Base-by-base conservation (phyloP, 2,113 vertebrate genomes). In the Silurus asotus region DNA sequence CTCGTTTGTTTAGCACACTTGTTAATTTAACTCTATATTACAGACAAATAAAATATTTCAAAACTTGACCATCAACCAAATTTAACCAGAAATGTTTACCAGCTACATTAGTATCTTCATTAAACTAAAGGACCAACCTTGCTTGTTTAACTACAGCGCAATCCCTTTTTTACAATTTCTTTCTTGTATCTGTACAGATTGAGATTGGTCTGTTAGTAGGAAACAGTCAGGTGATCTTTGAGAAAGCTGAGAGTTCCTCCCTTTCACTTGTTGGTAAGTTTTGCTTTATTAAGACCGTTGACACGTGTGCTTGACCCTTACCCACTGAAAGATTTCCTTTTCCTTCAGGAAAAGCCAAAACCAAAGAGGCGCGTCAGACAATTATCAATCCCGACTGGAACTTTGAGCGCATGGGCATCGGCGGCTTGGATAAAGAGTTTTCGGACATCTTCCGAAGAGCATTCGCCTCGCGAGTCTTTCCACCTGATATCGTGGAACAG, bases 311-410 rank as follows among this genome's bases (percentile, higher is more conserved):
- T 45, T 45, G 17, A 61, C 45, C 45, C 8, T 79, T 28, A 17
- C 23, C 23, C 37, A 13, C 23, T 70, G n/a, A 76, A 72, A 53
- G 48, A n/a, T 78, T 48, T 58, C 69, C 64, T 15, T 1, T 17
- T 86, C 17, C 45, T 78, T 65, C 83, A 99, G 98, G 98, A 5
- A 99, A 99, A 91, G 96, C 98, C 82, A 99, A 99, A 94, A 99
- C 98, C 89, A 99, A 97, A 92, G 97, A 99, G 91, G 96, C 96
- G 0, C 95, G 97, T 1, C 98, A 99, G 91, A 97, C 97, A 0
- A 99, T 99, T 93, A 99, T 99, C 91, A 99, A 99, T 91, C 98
- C 98, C 0, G 98, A 99, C 88, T 99, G 97, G 97, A 99, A 99
- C 91, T 99, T 99, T 93, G 98, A 99, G 93, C 98, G 97, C 88